phyloP scores from a whole-genome alignment of 2,888 invertebrate genomes.

The Oligia strigilis region DNA sequence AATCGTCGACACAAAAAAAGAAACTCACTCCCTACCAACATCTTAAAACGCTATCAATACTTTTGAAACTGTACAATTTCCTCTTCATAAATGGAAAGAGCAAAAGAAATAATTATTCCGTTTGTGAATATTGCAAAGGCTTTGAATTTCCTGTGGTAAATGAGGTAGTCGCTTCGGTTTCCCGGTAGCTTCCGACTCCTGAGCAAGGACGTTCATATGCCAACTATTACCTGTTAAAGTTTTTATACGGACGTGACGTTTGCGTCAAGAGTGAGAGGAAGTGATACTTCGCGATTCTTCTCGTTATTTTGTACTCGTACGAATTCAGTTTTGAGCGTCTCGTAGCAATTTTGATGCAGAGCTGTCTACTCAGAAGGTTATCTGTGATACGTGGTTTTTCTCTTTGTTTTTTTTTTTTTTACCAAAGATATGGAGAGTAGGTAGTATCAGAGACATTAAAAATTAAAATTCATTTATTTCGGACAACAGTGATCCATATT shows the following conservation, averaged over 20 bases:
- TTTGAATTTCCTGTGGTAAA: constrained; percentile 69
- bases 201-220: constrained; percentile 21
- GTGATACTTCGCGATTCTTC: not conserved
- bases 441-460: too few species aligned
- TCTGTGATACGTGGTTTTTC: not conserved
- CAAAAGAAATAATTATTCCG: constrained; percentile 64
- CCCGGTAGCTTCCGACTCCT: constrained; percentile 34
- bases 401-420: not conserved
- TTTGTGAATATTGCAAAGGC: constrained; percentile 58
- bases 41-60: constrained; percentile 28
- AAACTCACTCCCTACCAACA: not conserved
- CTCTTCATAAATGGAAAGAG: constrained; percentile 52
- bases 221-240: constrained; percentile 44
- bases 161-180: constrained; percentile 60
- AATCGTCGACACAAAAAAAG: not conserved
- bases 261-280: not conserved
- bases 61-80: constrained; percentile 52
- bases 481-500: too few species aligned
- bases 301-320: not conserved
- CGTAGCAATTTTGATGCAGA: not conserved
- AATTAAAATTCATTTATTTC: too few species aligned
- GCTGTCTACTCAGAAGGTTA: too few species aligned
- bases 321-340: not conserved
- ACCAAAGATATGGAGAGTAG: not conserved
- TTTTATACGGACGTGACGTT: constrained; percentile 4